These are phyloP conservation scores for Drymonia ruficornis DNA, from an alignment of 2,888 invertebrate species.

Conservation along the genomic window DNA sequence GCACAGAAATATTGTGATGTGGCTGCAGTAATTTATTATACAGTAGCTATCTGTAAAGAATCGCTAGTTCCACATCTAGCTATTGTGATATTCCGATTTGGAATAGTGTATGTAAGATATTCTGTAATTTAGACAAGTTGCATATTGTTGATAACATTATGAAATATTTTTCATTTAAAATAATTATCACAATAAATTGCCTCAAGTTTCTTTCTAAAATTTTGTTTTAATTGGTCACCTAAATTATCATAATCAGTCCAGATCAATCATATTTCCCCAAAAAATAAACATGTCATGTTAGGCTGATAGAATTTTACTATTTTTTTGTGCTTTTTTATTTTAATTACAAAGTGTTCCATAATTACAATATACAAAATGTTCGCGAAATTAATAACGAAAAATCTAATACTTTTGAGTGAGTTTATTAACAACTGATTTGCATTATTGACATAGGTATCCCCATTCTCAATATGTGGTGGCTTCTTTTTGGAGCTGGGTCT, in stretches of 20 bases:
- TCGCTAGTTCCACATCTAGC: slow-evolving; percentile 50
- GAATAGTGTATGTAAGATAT: slow-evolving; percentile 49
- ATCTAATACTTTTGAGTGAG: slow-evolving; percentile 59
- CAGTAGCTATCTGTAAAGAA: slow-evolving; percentile 31
- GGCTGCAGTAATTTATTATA: slow-evolving; percentile 34
- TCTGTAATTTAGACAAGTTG: slow-evolving; percentile 51
- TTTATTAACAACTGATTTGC: slow-evolving; percentile 71
- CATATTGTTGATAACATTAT: slow-evolving; percentile 60
- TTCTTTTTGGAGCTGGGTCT: slow-evolving; percentile 25
- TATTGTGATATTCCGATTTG: slow-evolving; percentile 61
- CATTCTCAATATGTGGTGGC: slow-evolving; percentile 45
- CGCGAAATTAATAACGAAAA: slow-evolving; percentile 68
- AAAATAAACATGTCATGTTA: slow-evolving; percentile 55
- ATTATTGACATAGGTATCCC: slow-evolving; percentile 64
- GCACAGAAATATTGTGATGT: slow-evolving; percentile 27
- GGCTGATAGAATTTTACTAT: slow-evolving; percentile 59
- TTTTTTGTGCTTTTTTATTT: slow-evolving; percentile 56
- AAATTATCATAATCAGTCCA: slow-evolving; percentile 4
- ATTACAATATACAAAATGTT: slow-evolving; percentile 49
- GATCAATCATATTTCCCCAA: slow-evolving; percentile 29
- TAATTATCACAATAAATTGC: slow-evolving; percentile 68
- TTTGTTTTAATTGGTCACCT: slow-evolving; percentile 32
- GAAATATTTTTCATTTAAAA: slow-evolving; percentile 61
- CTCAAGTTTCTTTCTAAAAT: slow-evolving; percentile 57
- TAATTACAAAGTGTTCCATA: slow-evolving; percentile 50